Evolutionary conservation across 2,888 invertebrate species (phyloP), one percentile per base, ranked within the genome.

Genomic region (Leptinotarsa tumamoca): DNA sequence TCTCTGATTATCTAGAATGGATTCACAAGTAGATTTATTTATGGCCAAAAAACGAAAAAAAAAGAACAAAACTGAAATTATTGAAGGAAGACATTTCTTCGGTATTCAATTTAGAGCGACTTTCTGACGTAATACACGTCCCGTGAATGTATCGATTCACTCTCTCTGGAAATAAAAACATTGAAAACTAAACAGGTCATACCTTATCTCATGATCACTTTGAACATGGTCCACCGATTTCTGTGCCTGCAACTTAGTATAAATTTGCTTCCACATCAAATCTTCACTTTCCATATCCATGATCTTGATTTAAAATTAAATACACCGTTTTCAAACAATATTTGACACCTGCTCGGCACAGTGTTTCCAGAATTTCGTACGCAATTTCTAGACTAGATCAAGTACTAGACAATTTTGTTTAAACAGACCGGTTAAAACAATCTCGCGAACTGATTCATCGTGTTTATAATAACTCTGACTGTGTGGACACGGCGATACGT

Each of bases 231-330:
- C 82, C 18, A 78, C 78, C 1, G 92, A 92, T 86, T 91, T 91
- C 82, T 92, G 91, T 76, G 92, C 91, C 81, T 92, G 91, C 77
- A 94, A 86, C 84, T 92, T 93, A 72, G 93, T 92, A 84, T 94
- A 95, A 84, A 94, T 93, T 77, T 91, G 91, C 88, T 92, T 94
- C 94, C 95, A 95, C 94, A 95, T 94, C 15, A 91, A 89, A 85
- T 95, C 95, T 88, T 95, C 95, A 88, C 93, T 91, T 91, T 86
- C 86, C 87, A 87, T 90, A 74, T 85, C 85, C 83, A 82, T 83
- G 66, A 74, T 80, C 72, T 13, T 23, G 58, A 58, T 7, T 21
- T 21, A 2, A 58, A 23, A 23, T 18, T 1, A 18, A 18, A 7
- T 18, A 13, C 58, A 23, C 21, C 18, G 56, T 21, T 58, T 58